Conservation (phyloP, 2,113 vertebrate species). For the Limnothrissa miodon region DNA sequence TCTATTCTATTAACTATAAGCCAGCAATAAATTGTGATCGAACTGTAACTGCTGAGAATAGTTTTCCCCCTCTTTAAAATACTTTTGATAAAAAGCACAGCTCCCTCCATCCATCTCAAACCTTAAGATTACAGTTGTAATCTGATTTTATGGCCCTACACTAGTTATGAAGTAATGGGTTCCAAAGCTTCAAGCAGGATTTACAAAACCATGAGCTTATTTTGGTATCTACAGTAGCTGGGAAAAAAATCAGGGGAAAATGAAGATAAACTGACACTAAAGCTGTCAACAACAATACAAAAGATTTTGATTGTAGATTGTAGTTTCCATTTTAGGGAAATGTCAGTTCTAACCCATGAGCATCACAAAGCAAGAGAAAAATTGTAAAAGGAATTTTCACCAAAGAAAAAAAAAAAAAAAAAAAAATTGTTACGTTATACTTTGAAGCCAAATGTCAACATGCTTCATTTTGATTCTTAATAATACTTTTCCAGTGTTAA, state of each 20-base stretch:
- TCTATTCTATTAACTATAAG: not conserved
- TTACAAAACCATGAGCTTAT: slow-evolving; percentile 46
- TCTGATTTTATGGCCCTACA: slow-evolving; percentile 42
- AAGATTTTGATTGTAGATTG: slow-evolving; percentile 29
- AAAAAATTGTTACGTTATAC: not conserved
- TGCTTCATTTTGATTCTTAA: not conserved
- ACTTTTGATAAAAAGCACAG: not conserved
- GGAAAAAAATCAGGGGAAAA: slow-evolving; percentile 44
- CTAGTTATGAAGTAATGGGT: slow-evolving; percentile 60
- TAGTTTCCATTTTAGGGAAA: slow-evolving; percentile 34
- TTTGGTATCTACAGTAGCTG: not conserved
- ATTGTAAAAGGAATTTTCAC: not conserved
- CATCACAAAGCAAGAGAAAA: not conserved
- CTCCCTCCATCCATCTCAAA: not conserved
- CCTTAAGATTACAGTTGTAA: not conserved
- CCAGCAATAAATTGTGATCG: not conserved
- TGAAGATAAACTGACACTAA: slow-evolving; percentile 48
- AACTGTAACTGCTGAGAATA: not conserved
- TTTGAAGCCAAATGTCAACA: not conserved
- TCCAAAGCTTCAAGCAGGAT: slow-evolving; percentile 47
- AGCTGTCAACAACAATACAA: slow-evolving; percentile 33
- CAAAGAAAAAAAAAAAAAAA: not conserved
- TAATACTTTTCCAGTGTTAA: not conserved
- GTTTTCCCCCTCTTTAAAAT: not conserved
- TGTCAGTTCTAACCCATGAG: not conserved